Conservation (phyloP, 2,888 invertebrate genomes). For the Gortyna flavago region DNA sequence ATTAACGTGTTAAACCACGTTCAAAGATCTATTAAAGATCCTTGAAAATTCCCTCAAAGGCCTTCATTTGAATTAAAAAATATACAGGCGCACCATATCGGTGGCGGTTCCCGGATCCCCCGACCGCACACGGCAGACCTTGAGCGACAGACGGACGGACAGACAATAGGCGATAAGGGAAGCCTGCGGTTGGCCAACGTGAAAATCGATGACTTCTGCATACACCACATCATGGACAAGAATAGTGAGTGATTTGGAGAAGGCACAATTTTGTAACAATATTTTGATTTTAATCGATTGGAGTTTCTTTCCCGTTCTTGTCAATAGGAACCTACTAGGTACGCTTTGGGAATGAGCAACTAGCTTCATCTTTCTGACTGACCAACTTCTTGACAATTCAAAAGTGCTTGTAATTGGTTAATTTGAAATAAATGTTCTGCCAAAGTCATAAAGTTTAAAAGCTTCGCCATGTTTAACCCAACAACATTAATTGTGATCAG, state of each 20-base stretch:
- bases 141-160: conserved; percentile 71
- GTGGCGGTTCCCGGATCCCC: conserved; percentile 63
- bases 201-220: conserved; percentile 80
- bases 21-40: conserved; percentile 27
- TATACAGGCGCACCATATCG: conserved; percentile 51
- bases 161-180: conserved; percentile 85
- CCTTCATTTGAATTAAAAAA: conserved; percentile 53
- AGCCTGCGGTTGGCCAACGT: conserved; percentile 79
- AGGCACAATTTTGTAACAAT: conserved; percentile 6
- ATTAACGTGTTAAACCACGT: conserved; percentile 12
- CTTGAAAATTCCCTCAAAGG: conserved; percentile 46
- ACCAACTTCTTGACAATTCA: no score
- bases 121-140: conserved; percentile 77
- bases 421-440: no score
- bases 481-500: no score
- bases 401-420: no score
- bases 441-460: no score
- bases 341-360: no score
- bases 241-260: conserved; percentile 10
- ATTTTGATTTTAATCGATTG: no score
- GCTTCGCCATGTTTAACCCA: no score
- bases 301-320: no score
- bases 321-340: no score
- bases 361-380: no score
- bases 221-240: conserved; percentile 54